A percentile compares a stretch with the other conserved stretches of the same genome.
Conservation (phyloP, 2,113 vertebrate species). For the Esox niger region DNA sequence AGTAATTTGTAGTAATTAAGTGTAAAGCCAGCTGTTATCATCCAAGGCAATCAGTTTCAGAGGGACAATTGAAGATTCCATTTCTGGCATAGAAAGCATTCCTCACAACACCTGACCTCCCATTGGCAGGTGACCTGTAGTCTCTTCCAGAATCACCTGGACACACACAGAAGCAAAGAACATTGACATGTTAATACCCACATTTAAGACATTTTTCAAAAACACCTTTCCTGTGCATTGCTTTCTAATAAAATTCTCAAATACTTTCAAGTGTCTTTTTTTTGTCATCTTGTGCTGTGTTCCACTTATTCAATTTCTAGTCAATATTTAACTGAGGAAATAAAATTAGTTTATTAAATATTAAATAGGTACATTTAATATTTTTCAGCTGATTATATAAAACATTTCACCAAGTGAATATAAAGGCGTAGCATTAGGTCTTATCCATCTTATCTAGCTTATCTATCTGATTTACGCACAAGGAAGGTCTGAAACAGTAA, state of each 20-base stretch:
- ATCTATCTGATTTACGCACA: no score
- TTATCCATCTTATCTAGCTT: no score
- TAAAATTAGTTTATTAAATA: no score
- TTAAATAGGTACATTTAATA: no score
- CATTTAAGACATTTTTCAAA: no score
- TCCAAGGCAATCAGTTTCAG: not conserved
- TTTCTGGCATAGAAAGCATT: constrained; percentile 42
- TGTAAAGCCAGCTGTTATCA: not conserved
- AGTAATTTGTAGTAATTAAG: not conserved
- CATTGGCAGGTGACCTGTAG: constrained; percentile 38
- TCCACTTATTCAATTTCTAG: no score
- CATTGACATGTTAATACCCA: not conserved
- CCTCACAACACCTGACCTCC: constrained; percentile 39
- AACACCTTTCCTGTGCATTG: not conserved
- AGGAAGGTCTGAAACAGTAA: no score
- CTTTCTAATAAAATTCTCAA: not conserved
- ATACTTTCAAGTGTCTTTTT: not conserved
- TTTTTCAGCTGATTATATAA: no score
- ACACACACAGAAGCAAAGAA: constrained; percentile 12
- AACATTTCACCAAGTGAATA: no score
- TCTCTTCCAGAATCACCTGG: constrained; percentile 39
- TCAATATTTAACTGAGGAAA: no score
- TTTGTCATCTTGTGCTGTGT: no score
- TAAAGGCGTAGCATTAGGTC: no score
- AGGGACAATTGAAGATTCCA: not conserved